A percentile compares a stretch with the other conserved stretches of the same genome.
Conservation (phyloP, 1,140 invertebrate species). For the Proctacanthus coquilletti region DNA sequence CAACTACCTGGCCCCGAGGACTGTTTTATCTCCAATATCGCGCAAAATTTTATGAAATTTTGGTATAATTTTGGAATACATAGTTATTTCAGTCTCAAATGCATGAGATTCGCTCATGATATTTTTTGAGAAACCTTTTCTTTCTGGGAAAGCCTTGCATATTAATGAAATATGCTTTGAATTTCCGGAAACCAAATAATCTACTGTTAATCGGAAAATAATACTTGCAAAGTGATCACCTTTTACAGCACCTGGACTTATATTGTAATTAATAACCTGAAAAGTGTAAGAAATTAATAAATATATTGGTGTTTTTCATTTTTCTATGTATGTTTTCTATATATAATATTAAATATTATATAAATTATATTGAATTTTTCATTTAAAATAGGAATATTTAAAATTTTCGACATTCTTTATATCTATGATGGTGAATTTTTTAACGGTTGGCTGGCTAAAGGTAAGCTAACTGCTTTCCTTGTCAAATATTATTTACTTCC, state of each 20-base stretch:
- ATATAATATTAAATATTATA: no score
- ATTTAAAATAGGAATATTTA: no score
- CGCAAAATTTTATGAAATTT: not conserved
- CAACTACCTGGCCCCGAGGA: not conserved
- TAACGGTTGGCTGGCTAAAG: no score
- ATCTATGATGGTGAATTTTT: no score
- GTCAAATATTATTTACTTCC: no score
- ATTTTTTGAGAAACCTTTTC: not conserved
- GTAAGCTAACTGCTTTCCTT: no score
- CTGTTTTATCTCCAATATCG: conserved; percentile 1
- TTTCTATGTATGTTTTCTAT: no score
- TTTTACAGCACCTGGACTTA: conserved; percentile 22
- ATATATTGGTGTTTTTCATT: no score
- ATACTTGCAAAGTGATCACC: conserved; percentile 28
- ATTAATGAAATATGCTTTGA: conserved; percentile 6
- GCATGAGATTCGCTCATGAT: not conserved
- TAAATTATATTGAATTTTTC: no score
- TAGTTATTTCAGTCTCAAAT: conserved; percentile 1
- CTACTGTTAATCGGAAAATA: conserved; percentile 19
- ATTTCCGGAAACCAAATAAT: conserved; percentile 9
- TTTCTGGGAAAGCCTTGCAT: not conserved
- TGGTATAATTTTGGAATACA: not conserved
- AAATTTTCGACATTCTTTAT: no score
- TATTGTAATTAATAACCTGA: conserved; percentile 10
- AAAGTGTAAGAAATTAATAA: no score